Conservation (phyloP, 1,140 invertebrate genomes). For the Chelonus insularis region DNA sequence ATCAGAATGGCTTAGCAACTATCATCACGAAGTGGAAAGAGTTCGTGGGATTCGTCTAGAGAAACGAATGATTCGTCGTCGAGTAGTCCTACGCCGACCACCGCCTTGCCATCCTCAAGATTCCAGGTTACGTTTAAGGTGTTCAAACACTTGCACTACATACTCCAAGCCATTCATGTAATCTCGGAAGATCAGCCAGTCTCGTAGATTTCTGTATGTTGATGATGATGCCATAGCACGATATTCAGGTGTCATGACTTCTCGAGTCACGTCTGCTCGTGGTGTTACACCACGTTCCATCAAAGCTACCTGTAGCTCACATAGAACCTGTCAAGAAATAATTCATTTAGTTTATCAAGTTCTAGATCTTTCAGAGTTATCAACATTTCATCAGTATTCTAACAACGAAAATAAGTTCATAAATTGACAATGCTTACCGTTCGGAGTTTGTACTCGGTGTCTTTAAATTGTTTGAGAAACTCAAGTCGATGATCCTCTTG, state of each 20-base stretch:
- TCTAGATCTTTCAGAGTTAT: no score
- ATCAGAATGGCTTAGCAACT: no score
- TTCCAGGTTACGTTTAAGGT: slow-evolving; percentile 44
- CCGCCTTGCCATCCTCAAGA: slow-evolving; percentile 46
- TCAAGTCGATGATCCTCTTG: slow-evolving; percentile 58
- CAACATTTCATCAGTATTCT: slow-evolving; percentile 5
- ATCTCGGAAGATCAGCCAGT: slow-evolving; percentile 70
- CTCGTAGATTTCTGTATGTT: slow-evolving; percentile 61
- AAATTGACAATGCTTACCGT: slow-evolving; percentile 53
- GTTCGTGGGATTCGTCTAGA: neutral
- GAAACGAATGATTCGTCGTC: slow-evolving; percentile 34
- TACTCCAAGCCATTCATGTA: slow-evolving; percentile 69
- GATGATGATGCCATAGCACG: slow-evolving; percentile 52
- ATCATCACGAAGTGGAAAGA: no score
- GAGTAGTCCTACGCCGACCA: slow-evolving; percentile 42
- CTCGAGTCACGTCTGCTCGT: slow-evolving; percentile 59
- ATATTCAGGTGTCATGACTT: slow-evolving; percentile 62
- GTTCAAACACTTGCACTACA: slow-evolving; percentile 62
- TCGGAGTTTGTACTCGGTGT: slow-evolving; percentile 63
- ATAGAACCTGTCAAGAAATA: slow-evolving; percentile 57
- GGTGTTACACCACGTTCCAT: slow-evolving; percentile 59
- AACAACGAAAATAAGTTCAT: slow-evolving; percentile 3
- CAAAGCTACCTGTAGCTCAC: slow-evolving; percentile 64
- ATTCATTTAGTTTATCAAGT: no score
- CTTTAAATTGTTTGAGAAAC: slow-evolving; percentile 63